Conservation (phyloP, 2,797 vertebrate species). For the Hozukius guyotensis region DNA sequence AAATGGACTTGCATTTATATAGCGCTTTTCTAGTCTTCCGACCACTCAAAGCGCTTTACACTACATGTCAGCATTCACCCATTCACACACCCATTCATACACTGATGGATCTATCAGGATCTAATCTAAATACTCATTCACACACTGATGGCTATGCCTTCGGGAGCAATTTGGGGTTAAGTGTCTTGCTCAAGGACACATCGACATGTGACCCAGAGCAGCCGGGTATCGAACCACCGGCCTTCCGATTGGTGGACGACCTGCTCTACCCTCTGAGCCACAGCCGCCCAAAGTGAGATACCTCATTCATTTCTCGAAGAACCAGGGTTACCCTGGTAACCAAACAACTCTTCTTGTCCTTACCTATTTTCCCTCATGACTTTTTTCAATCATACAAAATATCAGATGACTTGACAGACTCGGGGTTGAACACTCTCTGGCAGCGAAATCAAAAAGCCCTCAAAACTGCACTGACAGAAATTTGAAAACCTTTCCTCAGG, state of each 20-base stretch:
- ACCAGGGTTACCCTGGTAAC: background rate
- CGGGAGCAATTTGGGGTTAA: too few relatives aligned
- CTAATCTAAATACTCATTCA: too few relatives aligned
- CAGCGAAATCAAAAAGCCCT: slow-evolving; percentile 1
- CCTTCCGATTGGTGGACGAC: too few relatives aligned
- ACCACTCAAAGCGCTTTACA: accelerated
- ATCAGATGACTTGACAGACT: background rate
- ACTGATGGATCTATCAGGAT: too few relatives aligned
- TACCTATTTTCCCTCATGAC: background rate
- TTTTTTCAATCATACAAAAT: background rate
- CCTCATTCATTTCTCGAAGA: background rate
- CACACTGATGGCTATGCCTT: too few relatives aligned
- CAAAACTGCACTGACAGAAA: slow-evolving; percentile 1
- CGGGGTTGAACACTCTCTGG: background rate
- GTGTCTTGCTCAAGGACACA: too few relatives aligned
- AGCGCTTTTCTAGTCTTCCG: too few relatives aligned
- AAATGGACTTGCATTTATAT: too few relatives aligned
- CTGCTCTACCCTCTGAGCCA: too few relatives aligned
- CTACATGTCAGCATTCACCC: too few relatives aligned
- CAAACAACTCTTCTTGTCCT: background rate
- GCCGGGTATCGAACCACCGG: accelerated
- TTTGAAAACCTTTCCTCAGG: background rate
- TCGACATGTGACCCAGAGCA: too few relatives aligned
- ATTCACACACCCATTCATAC: too few relatives aligned
- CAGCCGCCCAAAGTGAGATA: background rate